These are phyloP conservation scores for Chironomus striatipennis DNA, from an alignment of 1,140 invertebrate species.

Conservation along the genomic window DNA sequence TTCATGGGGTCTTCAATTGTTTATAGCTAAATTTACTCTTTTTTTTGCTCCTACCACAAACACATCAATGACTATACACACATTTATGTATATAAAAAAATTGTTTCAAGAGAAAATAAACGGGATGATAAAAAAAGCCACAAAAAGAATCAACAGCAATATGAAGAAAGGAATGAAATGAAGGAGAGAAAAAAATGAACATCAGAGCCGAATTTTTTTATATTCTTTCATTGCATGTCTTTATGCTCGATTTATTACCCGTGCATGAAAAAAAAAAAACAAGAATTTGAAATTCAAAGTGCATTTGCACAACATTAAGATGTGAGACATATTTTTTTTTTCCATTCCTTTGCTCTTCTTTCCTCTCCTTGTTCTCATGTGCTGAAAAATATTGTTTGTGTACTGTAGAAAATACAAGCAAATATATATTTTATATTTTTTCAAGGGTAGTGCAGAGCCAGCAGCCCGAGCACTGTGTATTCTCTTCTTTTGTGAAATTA, in stretches of 20 bases:
- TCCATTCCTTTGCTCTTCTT: background rate
- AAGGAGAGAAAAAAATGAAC: background rate
- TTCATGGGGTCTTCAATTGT: background rate
- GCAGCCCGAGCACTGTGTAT: background rate
- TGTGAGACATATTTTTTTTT: background rate
- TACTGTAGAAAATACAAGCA: too few relatives aligned
- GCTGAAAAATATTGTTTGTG: too few relatives aligned
- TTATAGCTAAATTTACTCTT: background rate
- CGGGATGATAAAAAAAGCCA: constrained; percentile 10
- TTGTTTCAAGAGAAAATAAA: background rate
- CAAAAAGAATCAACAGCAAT: background rate
- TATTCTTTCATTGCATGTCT: constrained; percentile 7
- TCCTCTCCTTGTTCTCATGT: background rate
- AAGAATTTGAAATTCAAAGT: background rate
- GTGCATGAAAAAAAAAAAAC: background rate
- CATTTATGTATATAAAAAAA: background rate
- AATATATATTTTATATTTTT: background rate
- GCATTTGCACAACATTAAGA: constrained; percentile 8
- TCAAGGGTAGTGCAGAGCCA: background rate
- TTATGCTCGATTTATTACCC: constrained; percentile 19
- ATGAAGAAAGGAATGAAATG: background rate
- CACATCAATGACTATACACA: background rate
- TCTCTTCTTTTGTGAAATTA: background rate
- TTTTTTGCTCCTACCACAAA: background rate
- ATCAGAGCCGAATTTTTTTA: constrained; percentile 10